Evolutionary conservation across 1,140 invertebrate genomes (phyloP).

Genomic region (Drosophila obscura): DNA sequence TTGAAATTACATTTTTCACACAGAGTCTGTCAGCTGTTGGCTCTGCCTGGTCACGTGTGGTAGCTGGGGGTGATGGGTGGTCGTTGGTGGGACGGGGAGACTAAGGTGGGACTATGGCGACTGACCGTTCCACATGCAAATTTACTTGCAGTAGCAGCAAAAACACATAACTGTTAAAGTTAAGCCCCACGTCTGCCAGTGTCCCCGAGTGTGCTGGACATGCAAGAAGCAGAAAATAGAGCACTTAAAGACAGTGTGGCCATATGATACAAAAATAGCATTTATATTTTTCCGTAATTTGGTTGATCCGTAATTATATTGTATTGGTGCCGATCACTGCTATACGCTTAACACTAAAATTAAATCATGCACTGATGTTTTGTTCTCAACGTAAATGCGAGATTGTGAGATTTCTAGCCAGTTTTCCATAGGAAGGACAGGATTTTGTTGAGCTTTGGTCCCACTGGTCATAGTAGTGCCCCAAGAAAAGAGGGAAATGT

Average conservation of each 20-base stretch:
- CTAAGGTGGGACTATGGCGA: conserved; percentile 9
- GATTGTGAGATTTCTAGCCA: no score
- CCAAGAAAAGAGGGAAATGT: conserved; percentile 10
- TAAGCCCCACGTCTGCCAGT: conserved; percentile 54
- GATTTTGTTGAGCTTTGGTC: background rate
- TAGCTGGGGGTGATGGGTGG: background rate
- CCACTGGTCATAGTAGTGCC: background rate
- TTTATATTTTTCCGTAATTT: no score
- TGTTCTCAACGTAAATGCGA: no score
- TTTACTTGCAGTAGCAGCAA: conserved; percentile 63
- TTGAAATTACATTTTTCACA: conserved; percentile 82
- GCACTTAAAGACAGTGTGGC: no score
- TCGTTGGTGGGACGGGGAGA: background rate
- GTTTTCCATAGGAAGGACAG: background rate
- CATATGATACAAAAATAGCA: no score
- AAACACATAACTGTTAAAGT: conserved; percentile 66
- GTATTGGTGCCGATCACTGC: no score
- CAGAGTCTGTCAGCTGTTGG: conserved; percentile 54
- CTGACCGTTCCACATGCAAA: conserved; percentile 75
- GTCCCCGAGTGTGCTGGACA: background rate
- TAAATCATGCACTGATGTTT: no score
- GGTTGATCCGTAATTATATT: no score
- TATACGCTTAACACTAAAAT: no score
- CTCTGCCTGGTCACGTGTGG: conserved; percentile 14
- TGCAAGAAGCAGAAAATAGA: background rate